Base-by-base conservation (phyloP, 92 coral and sea anemone genomes). In the Zoanthus gigantus region DNA sequence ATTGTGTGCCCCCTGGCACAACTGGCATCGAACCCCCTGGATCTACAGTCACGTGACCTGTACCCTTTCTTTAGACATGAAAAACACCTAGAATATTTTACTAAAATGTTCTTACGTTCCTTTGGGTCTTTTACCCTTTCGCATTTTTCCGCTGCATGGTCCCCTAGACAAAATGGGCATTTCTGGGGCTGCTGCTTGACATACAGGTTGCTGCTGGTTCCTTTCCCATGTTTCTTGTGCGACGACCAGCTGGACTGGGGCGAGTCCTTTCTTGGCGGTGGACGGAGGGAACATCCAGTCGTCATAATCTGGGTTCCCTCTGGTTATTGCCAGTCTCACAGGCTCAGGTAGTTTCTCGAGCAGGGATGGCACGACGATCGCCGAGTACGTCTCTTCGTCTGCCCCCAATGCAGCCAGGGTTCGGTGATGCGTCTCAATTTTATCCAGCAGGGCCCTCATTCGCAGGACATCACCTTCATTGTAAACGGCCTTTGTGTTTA, bases 41-140 rank as follows among this genome's bases (percentile, higher is more conserved):
- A 56, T 56, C 32, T 29, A 78, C 83, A 78, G 42, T 78, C 69
- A 56, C 69, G 65, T n/a, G 83, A 78, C 48, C 74, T 69, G 46
- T 69, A 47, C 46, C 74, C 74, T 69, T 69, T 69, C 45, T 67
- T 69, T 29, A 69, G 47, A 14, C 47, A 58, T 9, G 48, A 31
- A 32, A 69, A 69, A 69, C 74, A 69, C 46, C 74, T 69, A 69
- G 74, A 9, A 30, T 42, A 31, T 53, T 82, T 82, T 28, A 46
- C 12, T 37, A 44, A 9, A 60, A 48, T 48, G 76, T 82, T 82
- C 74, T 72, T 60, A 67, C 86, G 80, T n/a, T 76, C 80, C 42
- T 50, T n/a, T 9, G 4, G 4, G 23, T 50, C 65, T 16, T n/a
- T 76, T 9, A 76, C 37, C n/a, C 65, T 7, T 9, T n/a, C 6